phyloP scores from a whole-genome alignment of 2,113 vertebrate genomes.

The Pteropus alecto region DNA sequence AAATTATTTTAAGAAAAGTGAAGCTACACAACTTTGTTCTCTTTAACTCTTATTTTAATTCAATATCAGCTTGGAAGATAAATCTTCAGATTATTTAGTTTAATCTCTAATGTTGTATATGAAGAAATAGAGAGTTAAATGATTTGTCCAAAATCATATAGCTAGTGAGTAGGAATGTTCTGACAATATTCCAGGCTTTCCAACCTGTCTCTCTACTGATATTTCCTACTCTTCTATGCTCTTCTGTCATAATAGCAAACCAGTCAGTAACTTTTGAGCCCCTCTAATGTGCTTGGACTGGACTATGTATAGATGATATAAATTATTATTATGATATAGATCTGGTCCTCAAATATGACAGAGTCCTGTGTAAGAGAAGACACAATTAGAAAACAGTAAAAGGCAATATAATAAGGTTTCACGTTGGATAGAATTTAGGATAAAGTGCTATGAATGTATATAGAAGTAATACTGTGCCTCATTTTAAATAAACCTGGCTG shows the following conservation, averaged over 20 bases:
- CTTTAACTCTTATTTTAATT: constrained; percentile 20
- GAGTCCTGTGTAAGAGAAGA: constrained; percentile 6
- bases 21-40: constrained; percentile 12
- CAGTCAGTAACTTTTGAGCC: background rate
- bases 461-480: background rate
- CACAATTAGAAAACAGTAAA: constrained; percentile 4
- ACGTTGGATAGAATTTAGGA: background rate
- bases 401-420: background rate
- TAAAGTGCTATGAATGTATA: background rate
- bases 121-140: background rate
- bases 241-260: background rate
- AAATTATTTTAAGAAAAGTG: constrained; percentile 30
- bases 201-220: background rate
- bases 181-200: background rate
- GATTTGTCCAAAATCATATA: background rate
- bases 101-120: background rate
- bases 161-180: background rate
- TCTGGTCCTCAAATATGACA: background rate
- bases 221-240: background rate
- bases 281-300: background rate
- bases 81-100: background rate
- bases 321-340: background rate
- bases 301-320: background rate
- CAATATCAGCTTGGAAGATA: background rate
- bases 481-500: background rate